Percentiles rank a stretch among this genome's conserved stretches.
Conservation (phyloP, 2,888 invertebrate species). For the Sarcophaga rosellei region DNA sequence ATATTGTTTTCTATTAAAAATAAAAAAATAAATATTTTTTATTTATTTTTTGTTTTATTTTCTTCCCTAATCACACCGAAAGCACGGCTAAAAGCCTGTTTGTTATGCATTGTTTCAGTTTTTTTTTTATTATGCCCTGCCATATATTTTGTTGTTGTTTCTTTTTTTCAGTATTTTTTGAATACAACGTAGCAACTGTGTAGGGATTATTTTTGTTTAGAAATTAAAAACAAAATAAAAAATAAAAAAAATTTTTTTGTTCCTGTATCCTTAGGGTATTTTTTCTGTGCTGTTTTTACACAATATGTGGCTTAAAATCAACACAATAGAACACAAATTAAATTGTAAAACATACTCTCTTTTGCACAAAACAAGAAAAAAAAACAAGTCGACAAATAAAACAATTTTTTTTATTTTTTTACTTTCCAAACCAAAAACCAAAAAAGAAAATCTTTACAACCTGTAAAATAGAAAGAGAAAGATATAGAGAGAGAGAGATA, state of each 20-base stretch:
- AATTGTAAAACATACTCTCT: background rate
- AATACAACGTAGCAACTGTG: slow-evolving; percentile 28
- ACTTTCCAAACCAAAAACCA: no score
- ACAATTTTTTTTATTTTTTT: no score
- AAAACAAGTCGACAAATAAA: no score
- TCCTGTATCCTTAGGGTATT: slow-evolving; percentile 26
- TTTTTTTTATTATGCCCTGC: background rate
- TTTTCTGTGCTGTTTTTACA: background rate
- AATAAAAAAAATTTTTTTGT: background rate
- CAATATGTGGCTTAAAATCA: background rate
- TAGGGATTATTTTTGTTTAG: slow-evolving; percentile 20
- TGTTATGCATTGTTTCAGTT: slow-evolving; percentile 3
- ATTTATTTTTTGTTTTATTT: background rate
- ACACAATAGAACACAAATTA: background rate
- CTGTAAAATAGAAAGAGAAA: no score
- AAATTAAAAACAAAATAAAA: no score
- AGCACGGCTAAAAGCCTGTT: slow-evolving; percentile 40
- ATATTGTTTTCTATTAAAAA: no score
- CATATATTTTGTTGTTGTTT: no score
- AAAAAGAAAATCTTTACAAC: no score
- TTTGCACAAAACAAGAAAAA: background rate
- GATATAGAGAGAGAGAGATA: no score
- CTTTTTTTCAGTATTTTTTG: background rate
- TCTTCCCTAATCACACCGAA: slow-evolving; percentile 56
- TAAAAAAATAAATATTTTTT: no score